Evolutionary conservation across 2,888 invertebrate species (phyloP), one percentile per base, ranked within the genome.

Genomic region (Mellilla xanthometata): DNA sequence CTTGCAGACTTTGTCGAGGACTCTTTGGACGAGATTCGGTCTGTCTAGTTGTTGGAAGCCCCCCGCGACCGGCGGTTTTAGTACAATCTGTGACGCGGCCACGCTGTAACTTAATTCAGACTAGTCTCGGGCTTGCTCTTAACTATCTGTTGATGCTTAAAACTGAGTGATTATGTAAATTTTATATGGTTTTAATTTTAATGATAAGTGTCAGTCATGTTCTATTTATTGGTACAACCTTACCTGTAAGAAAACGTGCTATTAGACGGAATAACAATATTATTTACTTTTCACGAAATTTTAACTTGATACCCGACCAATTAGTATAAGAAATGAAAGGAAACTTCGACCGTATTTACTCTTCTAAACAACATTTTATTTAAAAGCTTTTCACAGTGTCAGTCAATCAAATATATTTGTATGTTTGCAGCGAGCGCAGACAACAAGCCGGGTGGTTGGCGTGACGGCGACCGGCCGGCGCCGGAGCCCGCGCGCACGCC

Each of bases 31-130:
- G 88, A 86, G 84, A 82, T 73, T 75, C 67, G 65, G 78, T 81
- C 78, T 76, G 67, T 54, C 60, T 67, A 62, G 70, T 66, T 74
- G 83, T 91, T 94, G 93, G 91, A 93, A 94, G 72, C 90, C 86
- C 67, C 91, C 88, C 81, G 91, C 83, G 91, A 90, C 91, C 91
- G 58, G 94, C 94, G 42, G 48, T 93, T 93, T 94, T 77, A 94
- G 94, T 92, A 60, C 84, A 92, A 94, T 94, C 81, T 93, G 93
- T 93, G 91, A 93, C 84, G 45, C 81, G 72, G 77, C 67, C 0
- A 2, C 10, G 69, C 73, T 75, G 80, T 82, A 94, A 94, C 94
- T 94, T 94, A 93, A 94, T 94, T 94, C 94, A 94, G 94, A 94
- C 94, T 94, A 94, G 84, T 94, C 93, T 94, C 90, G 85, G 67